Evolutionary conservation across 2,113 vertebrate species (phyloP).

Genomic region (Dicerorhinus sumatrensis): DNA sequence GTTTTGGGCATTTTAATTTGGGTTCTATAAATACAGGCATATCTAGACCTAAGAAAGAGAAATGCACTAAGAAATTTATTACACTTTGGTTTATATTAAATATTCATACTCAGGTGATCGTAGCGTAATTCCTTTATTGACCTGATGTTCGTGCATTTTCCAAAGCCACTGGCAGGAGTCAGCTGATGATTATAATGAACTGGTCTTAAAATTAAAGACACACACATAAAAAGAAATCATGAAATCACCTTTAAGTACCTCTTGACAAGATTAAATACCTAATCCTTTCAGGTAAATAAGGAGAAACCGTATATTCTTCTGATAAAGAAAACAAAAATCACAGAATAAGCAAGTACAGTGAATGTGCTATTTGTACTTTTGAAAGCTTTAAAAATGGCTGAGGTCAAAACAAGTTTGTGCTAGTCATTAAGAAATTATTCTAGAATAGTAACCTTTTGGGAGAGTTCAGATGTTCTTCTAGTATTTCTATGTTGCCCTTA

Average conservation of each 20-base stretch:
- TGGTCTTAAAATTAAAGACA: not conserved
- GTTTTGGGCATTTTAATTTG: not conserved
- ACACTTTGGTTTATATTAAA: not conserved
- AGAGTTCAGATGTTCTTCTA: not conserved
- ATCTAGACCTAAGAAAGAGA: not conserved
- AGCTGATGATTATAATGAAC: not conserved
- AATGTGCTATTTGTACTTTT: not conserved
- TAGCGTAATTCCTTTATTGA: not conserved
- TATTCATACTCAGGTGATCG: not conserved
- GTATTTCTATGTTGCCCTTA: constrained; percentile 1
- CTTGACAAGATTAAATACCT: not conserved
- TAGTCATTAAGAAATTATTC: not conserved
- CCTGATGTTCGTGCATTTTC: not conserved
- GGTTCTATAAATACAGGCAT: not conserved
- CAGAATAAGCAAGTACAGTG: not conserved
- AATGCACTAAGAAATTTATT: not conserved
- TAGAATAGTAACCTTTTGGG: not conserved
- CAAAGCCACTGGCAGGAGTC: not conserved
- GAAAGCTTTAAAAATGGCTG: not conserved
- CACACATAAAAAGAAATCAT: not conserved
- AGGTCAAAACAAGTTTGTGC: not conserved
- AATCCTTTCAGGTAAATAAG: not conserved
- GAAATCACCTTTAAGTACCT: not conserved
- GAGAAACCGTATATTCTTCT: not conserved
- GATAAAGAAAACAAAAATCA: constrained; percentile 17